These are phyloP conservation scores for Bos indicus DNA, from an alignment of 2,113 vertebrate genomes.

Conservation along the genomic window DNA sequence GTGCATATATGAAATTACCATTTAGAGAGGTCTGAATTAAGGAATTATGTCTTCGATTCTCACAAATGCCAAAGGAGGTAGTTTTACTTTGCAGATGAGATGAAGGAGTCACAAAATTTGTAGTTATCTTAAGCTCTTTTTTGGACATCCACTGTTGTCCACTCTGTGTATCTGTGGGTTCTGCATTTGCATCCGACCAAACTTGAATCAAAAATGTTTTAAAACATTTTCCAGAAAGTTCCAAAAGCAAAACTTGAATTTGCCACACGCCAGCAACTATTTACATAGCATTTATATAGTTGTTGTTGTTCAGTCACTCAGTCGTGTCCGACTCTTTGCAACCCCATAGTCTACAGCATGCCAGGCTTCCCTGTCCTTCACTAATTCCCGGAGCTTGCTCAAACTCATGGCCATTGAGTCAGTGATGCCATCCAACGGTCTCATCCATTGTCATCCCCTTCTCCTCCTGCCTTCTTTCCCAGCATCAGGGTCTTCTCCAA, in stretches of 20 bases:
- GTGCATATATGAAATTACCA: neutral
- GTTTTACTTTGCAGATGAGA: neutral
- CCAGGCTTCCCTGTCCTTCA: neutral
- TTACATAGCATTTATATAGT: neutral
- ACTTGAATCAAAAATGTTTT: neutral
- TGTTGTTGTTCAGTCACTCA: neutral
- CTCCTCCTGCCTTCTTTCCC: neutral
- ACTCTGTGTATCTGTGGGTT: neutral
- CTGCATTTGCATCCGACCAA: neutral
- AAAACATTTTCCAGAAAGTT: neutral
- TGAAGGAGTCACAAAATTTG: neutral
- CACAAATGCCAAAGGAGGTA: neutral
- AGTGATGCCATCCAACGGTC: neutral
- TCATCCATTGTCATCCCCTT: neutral
- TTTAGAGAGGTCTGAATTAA: neutral
- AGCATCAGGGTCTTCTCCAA: neutral
- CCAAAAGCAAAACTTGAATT: neutral
- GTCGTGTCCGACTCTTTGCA: neutral
- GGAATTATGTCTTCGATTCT: neutral
- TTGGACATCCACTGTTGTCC: neutral
- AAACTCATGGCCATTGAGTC: neutral
- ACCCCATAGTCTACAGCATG: neutral
- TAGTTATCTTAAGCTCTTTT: neutral
- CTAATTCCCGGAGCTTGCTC: neutral
- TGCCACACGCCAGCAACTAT: too few relatives aligned